A percentile compares a stretch with the other conserved stretches of the same genome.
phyloP scores from a whole-genome alignment of 92 coral and sea anemone species.

The Epizoanthus ramosus region DNA sequence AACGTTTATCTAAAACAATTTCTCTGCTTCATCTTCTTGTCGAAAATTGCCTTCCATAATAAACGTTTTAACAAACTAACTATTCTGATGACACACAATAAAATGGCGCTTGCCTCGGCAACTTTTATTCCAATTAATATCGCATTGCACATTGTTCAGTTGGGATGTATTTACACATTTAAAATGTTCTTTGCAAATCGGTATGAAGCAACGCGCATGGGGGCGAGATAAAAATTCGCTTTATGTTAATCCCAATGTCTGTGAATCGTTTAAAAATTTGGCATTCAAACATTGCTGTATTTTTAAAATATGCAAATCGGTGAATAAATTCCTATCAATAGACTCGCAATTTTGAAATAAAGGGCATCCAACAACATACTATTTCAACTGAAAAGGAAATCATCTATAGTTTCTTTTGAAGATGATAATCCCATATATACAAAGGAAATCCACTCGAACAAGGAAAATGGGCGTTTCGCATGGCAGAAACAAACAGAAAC shows the following conservation, averaged over 20 bases:
- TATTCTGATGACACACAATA: not conserved
- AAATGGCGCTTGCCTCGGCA: not conserved
- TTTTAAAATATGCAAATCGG: not conserved
- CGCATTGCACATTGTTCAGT: not conserved
- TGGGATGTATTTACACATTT: conserved; percentile 7
- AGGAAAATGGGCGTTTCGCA: no score
- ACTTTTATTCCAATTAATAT: not conserved
- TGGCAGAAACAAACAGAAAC: no score
- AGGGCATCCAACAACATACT: no score
- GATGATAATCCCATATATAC: no score
- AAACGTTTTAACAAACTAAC: not conserved
- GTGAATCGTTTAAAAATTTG: not conserved
- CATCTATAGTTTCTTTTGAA: no score
- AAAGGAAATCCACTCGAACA: no score
- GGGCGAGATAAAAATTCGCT: not conserved
- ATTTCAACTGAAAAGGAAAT: no score
- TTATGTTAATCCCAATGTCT: not conserved
- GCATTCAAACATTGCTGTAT: not conserved
- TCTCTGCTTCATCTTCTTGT: no score
- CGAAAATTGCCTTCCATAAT: not conserved
- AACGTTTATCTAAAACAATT: not conserved
- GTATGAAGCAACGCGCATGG: conserved; percentile 1
- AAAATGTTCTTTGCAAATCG: not conserved
- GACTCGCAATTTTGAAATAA: no score
- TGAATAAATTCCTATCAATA: no score